Percentiles rank a stretch among this genome's conserved stretches.
Evolutionary conservation across 2,797 vertebrate genomes (phyloP).

Genomic region (Australoheros facetus): DNA sequence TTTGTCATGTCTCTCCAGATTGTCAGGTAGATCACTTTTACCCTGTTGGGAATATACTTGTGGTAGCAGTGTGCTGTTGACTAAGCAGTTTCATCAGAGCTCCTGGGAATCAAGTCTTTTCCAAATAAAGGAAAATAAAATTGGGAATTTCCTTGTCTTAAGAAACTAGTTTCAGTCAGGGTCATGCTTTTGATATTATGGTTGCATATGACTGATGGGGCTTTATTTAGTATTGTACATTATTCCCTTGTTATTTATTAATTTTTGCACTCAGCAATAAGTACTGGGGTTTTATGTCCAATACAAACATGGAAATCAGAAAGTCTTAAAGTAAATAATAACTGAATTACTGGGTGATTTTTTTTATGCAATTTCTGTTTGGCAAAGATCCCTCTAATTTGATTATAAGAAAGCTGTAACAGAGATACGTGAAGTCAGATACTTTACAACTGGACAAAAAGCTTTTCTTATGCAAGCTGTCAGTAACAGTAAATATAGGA

Average conservation of each 20-base stretch:
- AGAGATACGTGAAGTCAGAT: not conserved
- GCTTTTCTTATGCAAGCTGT: not conserved
- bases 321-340: not conserved
- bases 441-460: not conserved
- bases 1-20: not conserved
- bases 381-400: not conserved
- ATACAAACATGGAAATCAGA: not conserved
- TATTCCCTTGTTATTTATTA: not conserved
- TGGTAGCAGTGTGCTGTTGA: not conserved
- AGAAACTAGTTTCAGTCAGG: not conserved
- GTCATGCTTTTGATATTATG: not conserved
- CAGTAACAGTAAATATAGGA: not conserved
- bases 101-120: slow-evolving; percentile 26
- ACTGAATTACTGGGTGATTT: not conserved
- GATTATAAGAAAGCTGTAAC: not conserved
- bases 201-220: not conserved
- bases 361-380: not conserved
- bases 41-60: not conserved
- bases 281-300: not conserved
- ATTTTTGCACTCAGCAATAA: slow-evolving; percentile 3
- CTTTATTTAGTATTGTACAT: not conserved
- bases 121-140: slow-evolving; percentile 1
- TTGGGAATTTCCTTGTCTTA: not conserved
- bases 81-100: slow-evolving; percentile 8
- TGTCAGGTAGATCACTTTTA: slow-evolving; percentile 9